These are phyloP conservation scores for Campylorhamphus procurvoides DNA, from an alignment of 2,113 vertebrate species.

Conservation along the genomic window DNA sequence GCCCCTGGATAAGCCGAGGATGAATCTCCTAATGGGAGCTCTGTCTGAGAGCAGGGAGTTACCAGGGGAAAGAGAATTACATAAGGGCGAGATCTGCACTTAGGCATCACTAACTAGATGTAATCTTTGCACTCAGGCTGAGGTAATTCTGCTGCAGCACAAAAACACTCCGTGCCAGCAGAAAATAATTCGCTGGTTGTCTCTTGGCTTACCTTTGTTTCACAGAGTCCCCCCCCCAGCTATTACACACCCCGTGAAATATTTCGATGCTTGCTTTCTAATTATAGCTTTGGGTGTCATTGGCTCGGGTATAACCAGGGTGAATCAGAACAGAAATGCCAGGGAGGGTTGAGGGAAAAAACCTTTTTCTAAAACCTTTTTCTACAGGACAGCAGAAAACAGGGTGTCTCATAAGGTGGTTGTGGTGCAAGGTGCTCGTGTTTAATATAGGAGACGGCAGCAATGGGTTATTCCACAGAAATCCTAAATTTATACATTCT, in stretches of 20 bases:
- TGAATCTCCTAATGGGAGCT: slow-evolving; percentile 20
- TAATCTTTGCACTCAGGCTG: not conserved
- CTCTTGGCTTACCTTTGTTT: not conserved
- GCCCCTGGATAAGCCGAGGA: not conserved
- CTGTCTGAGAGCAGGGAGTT: not conserved
- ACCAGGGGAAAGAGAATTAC: slow-evolving; percentile 49
- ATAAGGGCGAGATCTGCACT: slow-evolving; percentile 11
- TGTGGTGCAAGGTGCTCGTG: rapidly evolving
- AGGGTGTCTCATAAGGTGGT: not conserved
- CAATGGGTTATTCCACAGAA: not conserved
- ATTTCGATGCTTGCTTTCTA: not conserved
- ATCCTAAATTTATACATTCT: not conserved
- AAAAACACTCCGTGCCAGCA: not conserved
- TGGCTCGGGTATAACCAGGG: not conserved
- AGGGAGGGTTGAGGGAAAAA: not conserved
- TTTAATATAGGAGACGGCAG: rapidly evolving
- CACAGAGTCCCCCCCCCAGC: not conserved
- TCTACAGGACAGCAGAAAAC: not conserved
- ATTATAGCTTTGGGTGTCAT: slow-evolving; percentile 13
- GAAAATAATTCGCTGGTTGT: not conserved
- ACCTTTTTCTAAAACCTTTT: too few species aligned
- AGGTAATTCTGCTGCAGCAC: not conserved
- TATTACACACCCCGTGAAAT: not conserved
- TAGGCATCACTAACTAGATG: slow-evolving; percentile 1
- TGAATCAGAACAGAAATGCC: slow-evolving; percentile 23